phyloP scores from a whole-genome alignment of 1,140 invertebrate species.

The Dendrolimus kikuchii region DNA sequence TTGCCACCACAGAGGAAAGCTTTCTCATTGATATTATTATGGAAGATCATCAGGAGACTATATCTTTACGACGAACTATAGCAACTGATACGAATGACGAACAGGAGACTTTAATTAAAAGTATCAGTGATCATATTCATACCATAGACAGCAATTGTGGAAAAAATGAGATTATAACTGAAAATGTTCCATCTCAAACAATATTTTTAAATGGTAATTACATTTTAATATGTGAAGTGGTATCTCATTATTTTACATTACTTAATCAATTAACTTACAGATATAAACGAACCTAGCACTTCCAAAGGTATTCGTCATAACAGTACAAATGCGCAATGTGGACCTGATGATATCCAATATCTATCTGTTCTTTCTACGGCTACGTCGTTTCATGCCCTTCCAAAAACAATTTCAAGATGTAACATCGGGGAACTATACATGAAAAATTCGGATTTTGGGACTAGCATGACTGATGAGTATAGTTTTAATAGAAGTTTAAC shows the following conservation, averaged over 20 bases:
- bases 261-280: conserved; percentile 22
- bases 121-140: conserved; percentile 27
- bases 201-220: conserved; percentile 51
- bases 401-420: conserved; percentile 12
- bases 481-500: too few species aligned
- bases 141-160: conserved; percentile 23
- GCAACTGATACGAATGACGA: conserved; percentile 30
- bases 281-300: conserved; percentile 59
- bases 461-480: too few species aligned
- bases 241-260: background rate
- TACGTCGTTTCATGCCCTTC: conserved; percentile 29
- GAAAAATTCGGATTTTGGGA: too few species aligned
- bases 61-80: conserved; percentile 35
- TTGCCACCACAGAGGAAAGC: conserved; percentile 40
- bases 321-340: conserved; percentile 54
- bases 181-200: conserved; percentile 30
- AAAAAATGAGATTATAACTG: conserved; percentile 13
- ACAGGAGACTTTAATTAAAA: conserved; percentile 3
- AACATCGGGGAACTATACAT: too few species aligned
- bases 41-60: conserved; percentile 38
- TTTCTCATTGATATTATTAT: conserved; percentile 39
- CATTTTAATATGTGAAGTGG: conserved; percentile 1
- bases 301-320: conserved; percentile 53
- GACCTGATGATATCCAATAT: conserved; percentile 31
- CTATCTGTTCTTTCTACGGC: conserved; percentile 24